phyloP scores from a whole-genome alignment of 1,140 invertebrate genomes.

The Drosophila jambulina region DNA sequence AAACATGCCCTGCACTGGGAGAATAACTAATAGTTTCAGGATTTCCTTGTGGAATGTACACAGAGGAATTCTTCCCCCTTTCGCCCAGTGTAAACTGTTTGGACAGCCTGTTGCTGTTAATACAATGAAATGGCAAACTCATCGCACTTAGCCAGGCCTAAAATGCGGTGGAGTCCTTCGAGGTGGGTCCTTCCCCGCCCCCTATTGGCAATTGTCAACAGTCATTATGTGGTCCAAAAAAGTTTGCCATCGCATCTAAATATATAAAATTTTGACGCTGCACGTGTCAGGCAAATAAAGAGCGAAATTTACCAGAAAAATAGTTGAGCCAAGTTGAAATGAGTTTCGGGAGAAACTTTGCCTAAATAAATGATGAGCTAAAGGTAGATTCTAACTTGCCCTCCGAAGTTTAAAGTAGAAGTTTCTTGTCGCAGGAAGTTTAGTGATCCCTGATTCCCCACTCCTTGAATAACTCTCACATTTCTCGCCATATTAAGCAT shows the following conservation, averaged over 20 bases:
- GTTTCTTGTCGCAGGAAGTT: background rate
- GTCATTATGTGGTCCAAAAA: constrained; percentile 38
- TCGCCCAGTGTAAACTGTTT: constrained; percentile 20
- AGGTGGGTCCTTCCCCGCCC: background rate
- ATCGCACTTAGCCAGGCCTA: constrained; percentile 46
- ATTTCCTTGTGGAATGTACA: background rate
- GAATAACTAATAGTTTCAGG: background rate
- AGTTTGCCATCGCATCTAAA: constrained; percentile 36
- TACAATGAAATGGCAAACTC: constrained; percentile 54
- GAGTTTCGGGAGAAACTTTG: constrained; percentile 22
- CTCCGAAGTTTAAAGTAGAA: background rate
- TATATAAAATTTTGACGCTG: constrained; percentile 34
- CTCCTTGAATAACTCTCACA: background rate
- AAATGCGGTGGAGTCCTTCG: constrained; percentile 19
- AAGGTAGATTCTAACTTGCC: background rate
- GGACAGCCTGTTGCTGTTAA: constrained; percentile 57
- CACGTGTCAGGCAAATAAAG: constrained; percentile 44
- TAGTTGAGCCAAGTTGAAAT: constrained; percentile 26
- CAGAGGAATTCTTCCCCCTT: background rate
- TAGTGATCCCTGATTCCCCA: background rate
- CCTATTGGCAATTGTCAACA: constrained; percentile 45
- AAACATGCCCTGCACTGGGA: constrained; percentile 40
- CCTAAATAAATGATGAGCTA: constrained; percentile 30
- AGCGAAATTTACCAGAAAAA: constrained; percentile 9
- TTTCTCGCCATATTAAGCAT: background rate